Conservation (phyloP, 2,113 vertebrate species). For the Chaetorhynchus papuensis region DNA sequence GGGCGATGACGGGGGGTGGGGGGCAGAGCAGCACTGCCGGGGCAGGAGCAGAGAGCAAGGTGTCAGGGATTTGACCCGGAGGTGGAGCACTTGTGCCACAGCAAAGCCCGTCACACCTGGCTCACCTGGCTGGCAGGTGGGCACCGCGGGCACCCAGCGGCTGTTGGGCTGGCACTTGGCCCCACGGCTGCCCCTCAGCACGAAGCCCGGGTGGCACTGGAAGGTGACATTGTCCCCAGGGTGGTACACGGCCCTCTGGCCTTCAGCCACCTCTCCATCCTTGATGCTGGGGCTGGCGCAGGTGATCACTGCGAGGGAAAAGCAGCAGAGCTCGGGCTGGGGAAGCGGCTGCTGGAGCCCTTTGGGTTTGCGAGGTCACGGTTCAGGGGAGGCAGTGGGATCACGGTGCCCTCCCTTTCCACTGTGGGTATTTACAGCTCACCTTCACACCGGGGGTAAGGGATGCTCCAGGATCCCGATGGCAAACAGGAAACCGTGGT, state of each 20-base stretch:
- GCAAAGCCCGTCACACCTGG: rapidly evolving
- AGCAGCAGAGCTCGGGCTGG: not conserved
- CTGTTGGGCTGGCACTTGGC: not conserved
- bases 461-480: slow-evolving; percentile 60
- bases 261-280: not conserved
- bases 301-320: not conserved
- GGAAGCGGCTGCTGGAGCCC: rapidly evolving
- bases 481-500: slow-evolving; percentile 44
- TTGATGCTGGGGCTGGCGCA: not conserved
- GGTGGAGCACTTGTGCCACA: rapidly evolving
- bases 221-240: not conserved
- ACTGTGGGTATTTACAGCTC: not conserved
- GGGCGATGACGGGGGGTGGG: not conserved
- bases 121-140: slow-evolving; percentile 26
- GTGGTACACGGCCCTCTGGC: not conserved
- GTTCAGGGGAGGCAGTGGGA: rapidly evolving
- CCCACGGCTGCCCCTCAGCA: not conserved
- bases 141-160: not conserved
- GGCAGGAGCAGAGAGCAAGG: not conserved
- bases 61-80: rapidly evolving
- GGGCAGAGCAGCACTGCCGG: not conserved
- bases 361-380: not conserved
- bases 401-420: not conserved
- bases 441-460: slow-evolving; percentile 59
- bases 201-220: not conserved